These are phyloP conservation scores for Epizoanthus rinbou DNA, from an alignment of 92 coral and sea anemone genomes.

Conservation along the genomic window DNA sequence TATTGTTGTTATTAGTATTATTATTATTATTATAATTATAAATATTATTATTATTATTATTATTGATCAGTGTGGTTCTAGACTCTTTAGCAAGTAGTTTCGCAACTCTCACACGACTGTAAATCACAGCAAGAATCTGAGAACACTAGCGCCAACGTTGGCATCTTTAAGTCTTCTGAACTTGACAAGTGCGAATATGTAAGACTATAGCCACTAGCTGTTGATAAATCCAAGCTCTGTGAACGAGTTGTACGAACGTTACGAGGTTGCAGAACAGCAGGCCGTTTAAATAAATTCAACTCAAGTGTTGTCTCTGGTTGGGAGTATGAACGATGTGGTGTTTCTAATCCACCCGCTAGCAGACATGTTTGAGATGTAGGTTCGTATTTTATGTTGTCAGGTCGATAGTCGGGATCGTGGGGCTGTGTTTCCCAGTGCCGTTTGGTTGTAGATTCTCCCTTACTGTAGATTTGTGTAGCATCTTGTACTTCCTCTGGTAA, in stretches of 20 bases:
- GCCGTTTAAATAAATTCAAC: not conserved
- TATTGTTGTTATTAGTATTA: too few relatives aligned
- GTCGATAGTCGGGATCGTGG: not conserved
- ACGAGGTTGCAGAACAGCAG: not conserved
- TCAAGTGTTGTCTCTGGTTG: not conserved
- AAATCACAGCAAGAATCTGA: constrained; percentile 11
- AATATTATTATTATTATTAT: too few relatives aligned
- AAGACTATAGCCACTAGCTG: not conserved
- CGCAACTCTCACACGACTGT: not conserved
- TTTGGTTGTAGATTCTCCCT: too few relatives aligned
- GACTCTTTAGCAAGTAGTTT: not conserved
- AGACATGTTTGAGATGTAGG: constrained; percentile 2
- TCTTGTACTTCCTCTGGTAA: not conserved
- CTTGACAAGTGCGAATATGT: not conserved
- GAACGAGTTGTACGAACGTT: not conserved
- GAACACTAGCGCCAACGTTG: not conserved
- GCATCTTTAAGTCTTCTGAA: not conserved
- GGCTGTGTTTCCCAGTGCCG: not conserved
- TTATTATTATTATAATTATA: too few relatives aligned
- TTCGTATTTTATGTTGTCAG: not conserved
- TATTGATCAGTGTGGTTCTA: too few relatives aligned
- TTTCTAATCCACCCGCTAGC: not conserved
- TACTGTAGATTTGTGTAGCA: not conserved
- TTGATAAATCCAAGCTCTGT: constrained; percentile 3
- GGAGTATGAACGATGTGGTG: not conserved